phyloP scores from a whole-genome alignment of 2,888 invertebrate genomes.

The Ceraclea dissimilis region DNA sequence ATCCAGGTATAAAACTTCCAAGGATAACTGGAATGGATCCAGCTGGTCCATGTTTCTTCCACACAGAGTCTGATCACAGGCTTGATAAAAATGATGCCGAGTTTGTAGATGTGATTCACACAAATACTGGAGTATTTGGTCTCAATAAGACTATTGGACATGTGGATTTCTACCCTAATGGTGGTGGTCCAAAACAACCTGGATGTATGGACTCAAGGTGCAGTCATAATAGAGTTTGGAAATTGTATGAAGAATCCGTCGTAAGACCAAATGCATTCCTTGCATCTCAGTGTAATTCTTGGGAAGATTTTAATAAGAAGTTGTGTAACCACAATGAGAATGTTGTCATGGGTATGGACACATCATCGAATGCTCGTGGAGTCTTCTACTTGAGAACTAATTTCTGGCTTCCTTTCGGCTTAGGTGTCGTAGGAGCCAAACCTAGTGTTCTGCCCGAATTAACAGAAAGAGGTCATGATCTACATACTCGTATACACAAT shows the following conservation, averaged over 20 bases:
- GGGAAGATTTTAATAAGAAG: conserved; percentile 1
- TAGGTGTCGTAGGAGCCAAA: conserved; percentile 9
- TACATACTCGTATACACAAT: no score
- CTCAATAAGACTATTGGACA: conserved; percentile 40
- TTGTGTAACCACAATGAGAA: conserved; percentile 8
- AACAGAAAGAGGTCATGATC: background rate
- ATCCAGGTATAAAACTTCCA: conserved; percentile 8
- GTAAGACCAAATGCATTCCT: conserved; percentile 11
- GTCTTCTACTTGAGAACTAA: conserved; percentile 17
- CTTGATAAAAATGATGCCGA: conserved; percentile 40
- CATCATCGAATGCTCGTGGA: conserved; percentile 3
- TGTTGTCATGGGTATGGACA: conserved; percentile 12
- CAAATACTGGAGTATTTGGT: conserved; percentile 42
- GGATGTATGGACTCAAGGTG: conserved; percentile 34
- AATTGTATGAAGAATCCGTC: conserved; percentile 14
- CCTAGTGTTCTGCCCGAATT: background rate
- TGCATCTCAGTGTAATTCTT: conserved; percentile 12
- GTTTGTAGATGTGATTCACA: conserved; percentile 48
- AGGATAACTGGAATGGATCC: conserved; percentile 41
- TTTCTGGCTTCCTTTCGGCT: conserved; percentile 8
- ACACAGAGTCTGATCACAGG: conserved; percentile 29
- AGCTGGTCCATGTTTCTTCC: conserved; percentile 41
- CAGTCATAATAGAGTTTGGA: conserved; percentile 17
- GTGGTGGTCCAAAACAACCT: conserved; percentile 42
- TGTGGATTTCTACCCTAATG: conserved; percentile 48